These are phyloP conservation scores for Brachyalestes nurse DNA, from an alignment of 2,797 vertebrate genomes.

Conservation along the genomic window DNA sequence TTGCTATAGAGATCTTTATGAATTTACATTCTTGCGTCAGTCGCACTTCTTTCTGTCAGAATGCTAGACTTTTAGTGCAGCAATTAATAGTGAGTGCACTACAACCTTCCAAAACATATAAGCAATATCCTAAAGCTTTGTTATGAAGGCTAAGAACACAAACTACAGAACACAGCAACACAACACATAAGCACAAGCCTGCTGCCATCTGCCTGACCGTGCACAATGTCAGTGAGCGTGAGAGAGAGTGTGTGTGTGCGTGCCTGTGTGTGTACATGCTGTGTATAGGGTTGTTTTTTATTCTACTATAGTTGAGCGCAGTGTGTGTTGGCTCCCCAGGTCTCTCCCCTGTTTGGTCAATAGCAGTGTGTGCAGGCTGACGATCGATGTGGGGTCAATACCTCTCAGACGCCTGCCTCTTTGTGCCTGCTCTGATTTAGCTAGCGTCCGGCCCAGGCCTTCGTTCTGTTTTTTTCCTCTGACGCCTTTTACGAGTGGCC, in stretches of 20 bases:
- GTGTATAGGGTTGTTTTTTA: constrained; percentile 77
- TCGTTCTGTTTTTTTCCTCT: constrained; percentile 39
- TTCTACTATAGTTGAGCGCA: constrained; percentile 69
- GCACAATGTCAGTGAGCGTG: constrained; percentile 75
- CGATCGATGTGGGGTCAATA: constrained; percentile 85
- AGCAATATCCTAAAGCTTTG: constrained; percentile 19
- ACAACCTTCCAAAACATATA: neutral
- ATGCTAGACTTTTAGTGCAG: neutral
- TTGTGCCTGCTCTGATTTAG: constrained; percentile 84
- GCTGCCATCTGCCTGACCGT: constrained; percentile 55
- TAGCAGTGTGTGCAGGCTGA: constrained; percentile 79
- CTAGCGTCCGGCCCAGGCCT: constrained; percentile 76
- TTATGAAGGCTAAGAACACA: constrained; percentile 28
- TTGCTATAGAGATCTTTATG: neutral
- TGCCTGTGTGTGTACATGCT: constrained; percentile 46
- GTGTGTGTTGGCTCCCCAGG: constrained; percentile 75
- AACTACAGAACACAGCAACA: constrained; percentile 18
- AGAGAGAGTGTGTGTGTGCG: neutral
- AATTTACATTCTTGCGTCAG: too few relatives aligned
- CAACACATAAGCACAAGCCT: constrained; percentile 39
- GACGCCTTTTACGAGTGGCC: constrained; percentile 64
- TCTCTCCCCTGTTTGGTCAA: constrained; percentile 84
- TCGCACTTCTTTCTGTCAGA: too few relatives aligned
- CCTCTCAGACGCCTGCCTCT: constrained; percentile 85
- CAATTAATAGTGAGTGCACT: neutral